phyloP scores from a whole-genome alignment of 1,140 invertebrate genomes.

The Microvelia longipes region DNA sequence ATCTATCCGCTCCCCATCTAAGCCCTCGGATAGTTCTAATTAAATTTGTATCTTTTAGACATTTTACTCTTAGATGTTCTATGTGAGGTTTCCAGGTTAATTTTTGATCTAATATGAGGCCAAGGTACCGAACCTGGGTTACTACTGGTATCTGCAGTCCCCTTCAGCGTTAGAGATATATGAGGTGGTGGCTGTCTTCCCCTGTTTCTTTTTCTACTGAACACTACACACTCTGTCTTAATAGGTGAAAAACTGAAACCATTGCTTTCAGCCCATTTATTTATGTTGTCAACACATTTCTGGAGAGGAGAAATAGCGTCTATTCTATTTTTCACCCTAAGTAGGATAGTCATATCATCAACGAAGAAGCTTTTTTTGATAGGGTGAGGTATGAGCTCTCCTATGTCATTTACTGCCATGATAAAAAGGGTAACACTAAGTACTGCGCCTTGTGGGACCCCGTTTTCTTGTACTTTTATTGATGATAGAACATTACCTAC shows the following conservation, averaged over 20 bases:
- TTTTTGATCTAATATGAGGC: background rate
- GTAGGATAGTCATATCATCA: background rate
- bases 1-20: background rate
- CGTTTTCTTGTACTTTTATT: background rate
- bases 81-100: background rate
- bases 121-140: background rate
- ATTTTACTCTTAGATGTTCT: background rate
- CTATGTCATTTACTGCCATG: background rate
- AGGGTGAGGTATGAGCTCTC: background rate
- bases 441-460: background rate
- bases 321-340: background rate
- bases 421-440: background rate
- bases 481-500: background rate
- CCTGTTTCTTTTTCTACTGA: background rate
- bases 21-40: background rate
- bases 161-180: background rate
- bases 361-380: background rate
- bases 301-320: background rate
- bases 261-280: background rate
- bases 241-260: background rate
- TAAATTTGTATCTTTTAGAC: background rate
- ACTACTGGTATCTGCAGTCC: background rate
- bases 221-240: background rate
- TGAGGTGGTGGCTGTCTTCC: background rate
- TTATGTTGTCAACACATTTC: background rate